phyloP scores from a whole-genome alignment of 2,797 vertebrate species.

The Pangasius mekongensis region DNA sequence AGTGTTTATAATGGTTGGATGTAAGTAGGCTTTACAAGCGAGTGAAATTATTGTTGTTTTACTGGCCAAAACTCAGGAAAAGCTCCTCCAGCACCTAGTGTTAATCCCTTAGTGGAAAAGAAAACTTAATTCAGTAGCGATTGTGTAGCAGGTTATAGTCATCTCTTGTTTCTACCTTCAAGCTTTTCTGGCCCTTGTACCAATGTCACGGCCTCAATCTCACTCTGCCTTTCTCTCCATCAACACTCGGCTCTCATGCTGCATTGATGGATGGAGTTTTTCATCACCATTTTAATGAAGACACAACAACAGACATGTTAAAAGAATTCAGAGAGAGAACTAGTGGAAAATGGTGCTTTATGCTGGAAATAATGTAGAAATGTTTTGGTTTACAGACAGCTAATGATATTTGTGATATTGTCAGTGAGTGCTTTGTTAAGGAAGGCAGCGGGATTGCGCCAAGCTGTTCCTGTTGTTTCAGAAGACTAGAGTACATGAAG shows the following conservation, averaged over 20 bases:
- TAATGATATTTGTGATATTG: neutral
- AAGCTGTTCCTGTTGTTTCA: neutral
- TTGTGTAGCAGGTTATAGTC: neutral
- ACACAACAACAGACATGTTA: slow-evolving; percentile 12
- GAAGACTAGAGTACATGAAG: neutral
- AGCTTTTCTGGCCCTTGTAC: slow-evolving; percentile 16
- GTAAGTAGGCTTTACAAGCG: neutral
- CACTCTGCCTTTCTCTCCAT: neutral
- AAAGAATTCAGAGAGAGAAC: neutral
- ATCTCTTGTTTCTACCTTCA: neutral
- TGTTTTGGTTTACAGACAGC: neutral
- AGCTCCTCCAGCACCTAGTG: neutral
- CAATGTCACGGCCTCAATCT: neutral
- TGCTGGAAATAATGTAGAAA: neutral
- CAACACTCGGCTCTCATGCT: neutral
- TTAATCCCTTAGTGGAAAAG: neutral
- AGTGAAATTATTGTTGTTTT: neutral
- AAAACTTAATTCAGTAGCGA: neutral
- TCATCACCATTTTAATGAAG: slow-evolving; percentile 25
- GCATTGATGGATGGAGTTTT: slow-evolving; percentile 13
- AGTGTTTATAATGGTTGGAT: neutral
- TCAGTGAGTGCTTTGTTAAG: neutral
- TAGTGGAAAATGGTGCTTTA: neutral
- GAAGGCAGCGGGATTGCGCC: neutral
- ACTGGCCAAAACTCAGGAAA: neutral